Base-by-base conservation (phyloP, 2,113 vertebrate species). In the Odocoileus hemionus region DNA sequence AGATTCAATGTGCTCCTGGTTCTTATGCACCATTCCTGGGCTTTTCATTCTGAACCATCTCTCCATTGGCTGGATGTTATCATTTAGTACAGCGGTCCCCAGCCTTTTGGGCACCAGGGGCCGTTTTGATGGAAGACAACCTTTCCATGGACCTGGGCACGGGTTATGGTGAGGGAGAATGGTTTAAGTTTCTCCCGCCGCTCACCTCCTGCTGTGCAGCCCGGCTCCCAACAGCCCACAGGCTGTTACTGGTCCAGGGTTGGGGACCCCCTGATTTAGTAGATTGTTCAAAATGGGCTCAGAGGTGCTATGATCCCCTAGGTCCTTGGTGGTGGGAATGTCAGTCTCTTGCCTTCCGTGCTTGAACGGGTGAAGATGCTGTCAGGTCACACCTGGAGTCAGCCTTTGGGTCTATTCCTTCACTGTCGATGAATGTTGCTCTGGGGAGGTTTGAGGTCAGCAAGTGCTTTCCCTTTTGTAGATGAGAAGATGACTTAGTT, bases 171-270 rank as follows among this genome's bases (percentile, higher is more conserved):
- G 67, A 74, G 19, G 67, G 19, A 74, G 67, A 36, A 13, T 74
- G 70, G 39, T 43, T 15, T 43, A 39, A 5, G 70, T 76, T 76
- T 76, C 23, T 26, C 39, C 70, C 0, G 0, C 70, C 0, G 3
- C 70, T 76, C 70, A 76, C 12, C 70, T 43, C 39, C 70, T 76
- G 39, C 39, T 43, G 39, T 76, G 23, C 6, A 43, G 12, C 70
- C 70, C 39, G 14, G 36, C 70, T 76, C 70, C 23, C 15, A 76
- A 76, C 23, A 26, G 39, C 21, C 70, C 70, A 43, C 15, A 76
- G 39, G 39, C 39, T 0, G 0, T 39, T 76, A 26, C 5, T 0
- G 2, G 67, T 74, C 67, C 67, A 39, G 67, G 36, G 19, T 25
- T 39, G 19, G 36, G 21, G 21, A 74, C 36, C 36, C 36, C 21